Conservation (phyloP, 2,113 vertebrate species). For the Myanophis thanlyinensis region DNA sequence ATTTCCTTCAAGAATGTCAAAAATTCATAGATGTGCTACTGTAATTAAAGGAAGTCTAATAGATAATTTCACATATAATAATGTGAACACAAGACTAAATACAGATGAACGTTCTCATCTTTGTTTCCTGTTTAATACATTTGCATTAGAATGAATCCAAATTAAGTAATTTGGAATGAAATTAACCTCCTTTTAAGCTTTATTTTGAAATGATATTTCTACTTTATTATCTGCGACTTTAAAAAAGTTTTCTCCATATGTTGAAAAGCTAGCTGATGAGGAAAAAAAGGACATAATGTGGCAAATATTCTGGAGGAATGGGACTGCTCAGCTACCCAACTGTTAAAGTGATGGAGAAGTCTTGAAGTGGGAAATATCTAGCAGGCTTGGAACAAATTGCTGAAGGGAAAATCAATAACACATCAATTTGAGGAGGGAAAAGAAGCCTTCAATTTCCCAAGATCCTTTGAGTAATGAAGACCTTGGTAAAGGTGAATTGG, state of each 20-base stretch:
- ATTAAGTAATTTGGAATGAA: neutral
- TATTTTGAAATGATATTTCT: neutral
- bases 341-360: neutral
- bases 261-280: neutral
- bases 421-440: neutral
- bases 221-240: neutral
- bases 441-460: neutral
- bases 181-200: neutral
- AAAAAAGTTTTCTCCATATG: neutral
- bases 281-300: neutral
- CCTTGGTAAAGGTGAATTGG: neutral
- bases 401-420: neutral
- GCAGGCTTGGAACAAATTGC: neutral
- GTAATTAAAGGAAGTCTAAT: neutral
- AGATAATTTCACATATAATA: neutral
- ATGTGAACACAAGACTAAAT: neutral
- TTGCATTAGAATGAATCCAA: neutral
- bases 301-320: neutral
- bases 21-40: constrained; percentile 1
- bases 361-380: neutral
- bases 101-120: neutral
- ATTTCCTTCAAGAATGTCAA: neutral
- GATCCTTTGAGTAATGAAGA: neutral
- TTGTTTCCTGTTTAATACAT: neutral
- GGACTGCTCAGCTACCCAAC: neutral